Percentiles rank a stretch among this genome's conserved stretches.
Conservation (phyloP, 1,140 invertebrate genomes). For the Platorchestia sp. region DNA sequence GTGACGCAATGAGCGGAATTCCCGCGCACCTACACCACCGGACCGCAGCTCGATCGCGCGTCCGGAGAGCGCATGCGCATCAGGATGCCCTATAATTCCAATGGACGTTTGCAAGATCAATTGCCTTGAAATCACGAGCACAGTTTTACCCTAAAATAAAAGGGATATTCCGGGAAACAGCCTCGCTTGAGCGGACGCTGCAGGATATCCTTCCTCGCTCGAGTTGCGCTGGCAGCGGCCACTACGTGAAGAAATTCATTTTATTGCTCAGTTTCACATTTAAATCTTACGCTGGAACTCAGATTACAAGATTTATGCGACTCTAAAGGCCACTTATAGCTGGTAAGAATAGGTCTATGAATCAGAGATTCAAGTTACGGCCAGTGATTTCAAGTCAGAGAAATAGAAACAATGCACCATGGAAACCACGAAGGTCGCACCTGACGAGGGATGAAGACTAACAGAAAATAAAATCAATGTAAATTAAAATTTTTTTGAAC, state of each 20-base stretch:
- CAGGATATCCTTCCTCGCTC: background rate
- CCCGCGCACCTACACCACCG: background rate
- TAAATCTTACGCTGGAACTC: background rate
- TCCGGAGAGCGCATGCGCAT: background rate
- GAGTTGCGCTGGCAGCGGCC: background rate
- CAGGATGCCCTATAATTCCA: background rate
- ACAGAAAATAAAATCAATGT: background rate
- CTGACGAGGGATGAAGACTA: background rate
- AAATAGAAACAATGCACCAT: background rate
- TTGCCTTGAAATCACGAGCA: background rate
- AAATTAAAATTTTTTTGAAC: background rate
- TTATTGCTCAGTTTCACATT: background rate
- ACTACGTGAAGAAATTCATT: background rate
- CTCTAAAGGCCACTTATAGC: background rate
- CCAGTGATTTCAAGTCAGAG: background rate
- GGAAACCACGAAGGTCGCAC: background rate
- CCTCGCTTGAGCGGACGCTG: background rate
- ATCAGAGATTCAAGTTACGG: background rate
- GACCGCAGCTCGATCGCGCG: background rate
- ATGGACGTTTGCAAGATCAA: background rate
- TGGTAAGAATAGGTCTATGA: background rate
- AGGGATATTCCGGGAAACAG: conserved; percentile 37
- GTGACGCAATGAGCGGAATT: background rate
- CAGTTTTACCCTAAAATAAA: conserved; percentile 11
- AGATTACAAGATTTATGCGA: background rate